Percentiles rank a stretch among this genome's conserved stretches.
These are phyloP conservation scores for Phymatocera aterrima DNA, from an alignment of 2,888 invertebrate genomes.

Conservation along the genomic window DNA sequence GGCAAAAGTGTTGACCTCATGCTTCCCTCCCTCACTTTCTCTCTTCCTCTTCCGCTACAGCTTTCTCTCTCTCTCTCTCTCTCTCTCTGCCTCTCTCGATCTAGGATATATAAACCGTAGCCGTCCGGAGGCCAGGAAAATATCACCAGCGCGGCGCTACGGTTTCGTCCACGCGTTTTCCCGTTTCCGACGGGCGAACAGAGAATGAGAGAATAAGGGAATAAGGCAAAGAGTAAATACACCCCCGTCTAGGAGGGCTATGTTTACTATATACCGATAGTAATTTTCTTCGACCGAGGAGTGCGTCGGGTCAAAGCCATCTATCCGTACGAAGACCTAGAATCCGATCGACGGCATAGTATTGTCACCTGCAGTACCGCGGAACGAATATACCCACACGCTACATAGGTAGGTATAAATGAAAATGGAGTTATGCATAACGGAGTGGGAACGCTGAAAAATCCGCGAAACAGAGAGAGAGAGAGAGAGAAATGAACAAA, in stretches of 20 bases:
- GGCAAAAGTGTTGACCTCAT: slow-evolving; percentile 19
- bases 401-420: neutral
- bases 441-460: neutral
- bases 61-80: too few relatives aligned
- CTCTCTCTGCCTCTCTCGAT: too few relatives aligned
- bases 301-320: neutral
- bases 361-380: too few relatives aligned
- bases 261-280: neutral
- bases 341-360: neutral
- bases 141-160: neutral
- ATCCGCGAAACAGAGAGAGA: too few relatives aligned
- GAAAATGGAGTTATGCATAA: slow-evolving; percentile 18
- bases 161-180: slow-evolving; percentile 1
- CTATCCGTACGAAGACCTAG: neutral
- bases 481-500: neutral
- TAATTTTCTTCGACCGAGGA: slow-evolving; percentile 1
- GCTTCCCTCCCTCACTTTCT: too few relatives aligned
- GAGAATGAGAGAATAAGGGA: neutral
- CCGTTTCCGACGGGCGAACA: neutral
- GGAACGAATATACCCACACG: neutral
- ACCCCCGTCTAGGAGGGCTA: slow-evolving; percentile 24
- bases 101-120: slow-evolving; percentile 10
- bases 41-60: too few relatives aligned
- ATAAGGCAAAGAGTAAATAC: neutral
- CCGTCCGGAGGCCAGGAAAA: slow-evolving; percentile 12